phyloP scores from a whole-genome alignment of 2,113 vertebrate species.

The Phylloscopus trochilus region DNA sequence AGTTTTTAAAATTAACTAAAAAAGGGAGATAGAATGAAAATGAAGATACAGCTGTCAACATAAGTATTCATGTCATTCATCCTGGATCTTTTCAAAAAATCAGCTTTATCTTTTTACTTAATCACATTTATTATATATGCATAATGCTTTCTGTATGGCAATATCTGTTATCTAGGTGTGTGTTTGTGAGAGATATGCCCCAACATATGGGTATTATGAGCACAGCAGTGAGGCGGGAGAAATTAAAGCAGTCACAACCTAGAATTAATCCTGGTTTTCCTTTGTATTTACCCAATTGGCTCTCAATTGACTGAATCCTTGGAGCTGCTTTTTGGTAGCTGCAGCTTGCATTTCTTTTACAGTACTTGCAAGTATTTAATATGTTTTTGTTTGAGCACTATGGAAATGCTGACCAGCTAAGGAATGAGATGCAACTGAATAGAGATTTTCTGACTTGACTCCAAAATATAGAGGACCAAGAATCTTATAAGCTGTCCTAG shows the following conservation, averaged over 20 bases:
- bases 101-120: background rate
- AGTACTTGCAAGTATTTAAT: background rate
- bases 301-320: background rate
- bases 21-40: constrained; percentile 8
- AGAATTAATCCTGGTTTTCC: background rate
- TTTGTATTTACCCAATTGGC: background rate
- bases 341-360: background rate
- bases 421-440: background rate
- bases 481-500: background rate
- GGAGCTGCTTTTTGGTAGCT: background rate
- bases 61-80: background rate
- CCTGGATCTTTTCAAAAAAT: background rate
- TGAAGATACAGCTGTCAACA: background rate
- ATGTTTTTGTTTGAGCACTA: background rate
- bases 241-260: background rate
- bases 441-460: background rate
- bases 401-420: background rate
- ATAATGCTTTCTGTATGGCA: background rate
- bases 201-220: background rate
- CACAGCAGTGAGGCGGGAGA: background rate
- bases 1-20: constrained; percentile 11
- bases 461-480: background rate
- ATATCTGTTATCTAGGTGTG: background rate
- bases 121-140: background rate
- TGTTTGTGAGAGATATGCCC: background rate